Evolutionary conservation across 2,888 invertebrate genomes (phyloP).

Genomic region (Pyrocoelia pectoralis): DNA sequence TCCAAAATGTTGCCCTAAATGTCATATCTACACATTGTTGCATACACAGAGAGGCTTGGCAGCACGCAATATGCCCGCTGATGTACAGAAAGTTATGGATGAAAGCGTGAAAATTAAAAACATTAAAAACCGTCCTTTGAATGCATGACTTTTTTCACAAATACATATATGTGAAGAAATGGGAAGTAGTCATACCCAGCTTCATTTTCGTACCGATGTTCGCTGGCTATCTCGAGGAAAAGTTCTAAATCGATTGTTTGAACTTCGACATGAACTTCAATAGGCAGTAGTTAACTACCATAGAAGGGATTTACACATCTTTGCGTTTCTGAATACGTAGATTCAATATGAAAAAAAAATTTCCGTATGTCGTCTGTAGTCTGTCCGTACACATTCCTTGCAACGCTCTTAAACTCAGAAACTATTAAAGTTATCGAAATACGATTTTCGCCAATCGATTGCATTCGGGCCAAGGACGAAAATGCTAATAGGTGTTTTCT

Average conservation of each 20-base stretch:
- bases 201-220: slow-evolving; percentile 6
- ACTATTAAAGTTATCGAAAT: no score
- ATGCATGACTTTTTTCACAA: slow-evolving; percentile 18
- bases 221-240: slow-evolving; percentile 19
- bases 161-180: slow-evolving; percentile 18
- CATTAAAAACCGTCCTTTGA: slow-evolving; percentile 22
- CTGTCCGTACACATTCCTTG: no score
- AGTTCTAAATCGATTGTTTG: slow-evolving; percentile 20
- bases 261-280: slow-evolving; percentile 24
- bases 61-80: background rate
- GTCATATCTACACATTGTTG: slow-evolving; percentile 15
- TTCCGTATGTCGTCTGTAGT: no score
- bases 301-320: no score
- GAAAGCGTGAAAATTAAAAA: slow-evolving; percentile 18
- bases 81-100: background rate
- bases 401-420: no score
- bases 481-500: no score
- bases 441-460: no score
- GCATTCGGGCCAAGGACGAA: no score
- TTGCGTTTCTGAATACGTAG: no score
- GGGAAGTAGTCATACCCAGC: background rate
- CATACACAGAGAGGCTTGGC: background rate
- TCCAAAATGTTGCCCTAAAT: slow-evolving; percentile 13
- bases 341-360: no score
- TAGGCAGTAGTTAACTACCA: no score